phyloP scores from a whole-genome alignment of 2,888 invertebrate species.

The Stramonita haemastoma region DNA sequence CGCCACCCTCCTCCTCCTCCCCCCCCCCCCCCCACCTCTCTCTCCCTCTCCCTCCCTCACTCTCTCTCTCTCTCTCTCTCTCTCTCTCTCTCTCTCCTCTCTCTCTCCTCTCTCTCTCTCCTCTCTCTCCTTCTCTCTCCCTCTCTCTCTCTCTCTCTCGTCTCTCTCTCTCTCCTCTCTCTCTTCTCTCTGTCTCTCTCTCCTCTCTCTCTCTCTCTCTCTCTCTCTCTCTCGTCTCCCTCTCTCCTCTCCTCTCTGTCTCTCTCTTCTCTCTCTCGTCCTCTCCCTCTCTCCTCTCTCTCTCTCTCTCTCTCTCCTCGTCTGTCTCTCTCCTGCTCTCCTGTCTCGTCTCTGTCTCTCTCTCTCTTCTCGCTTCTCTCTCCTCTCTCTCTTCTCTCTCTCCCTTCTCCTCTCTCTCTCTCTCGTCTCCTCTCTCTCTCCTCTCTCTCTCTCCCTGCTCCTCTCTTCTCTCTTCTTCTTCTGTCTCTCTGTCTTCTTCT shows the following conservation, averaged over 20 bases:
- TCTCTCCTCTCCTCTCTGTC: too few species aligned
- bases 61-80: slow-evolving; percentile 18
- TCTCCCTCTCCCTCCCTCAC: slow-evolving; percentile 8
- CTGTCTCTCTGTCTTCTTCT: neutral
- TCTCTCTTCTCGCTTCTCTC: too few species aligned
- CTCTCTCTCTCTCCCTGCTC: neutral
- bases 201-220: too few species aligned
- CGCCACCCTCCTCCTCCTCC: neutral
- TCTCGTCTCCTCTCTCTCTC: neutral
- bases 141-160: neutral
- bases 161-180: neutral
- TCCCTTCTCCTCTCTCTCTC: too few species aligned
- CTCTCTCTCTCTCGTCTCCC: too few species aligned
- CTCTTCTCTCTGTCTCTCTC: neutral
- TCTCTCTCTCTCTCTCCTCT: neutral
- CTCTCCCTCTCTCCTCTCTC: too few species aligned
- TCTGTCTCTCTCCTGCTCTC: too few species aligned
- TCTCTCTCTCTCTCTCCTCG: too few species aligned
- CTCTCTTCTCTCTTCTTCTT: slow-evolving; percentile 19
- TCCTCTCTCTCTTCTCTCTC: too few species aligned
- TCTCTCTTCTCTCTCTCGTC: too few species aligned
- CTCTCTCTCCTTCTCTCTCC: neutral
- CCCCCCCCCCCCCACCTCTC: neutral
- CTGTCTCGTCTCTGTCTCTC: too few species aligned
- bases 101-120: neutral